Conservation (phyloP, 2,888 invertebrate genomes). For the Atrina japonica region DNA sequence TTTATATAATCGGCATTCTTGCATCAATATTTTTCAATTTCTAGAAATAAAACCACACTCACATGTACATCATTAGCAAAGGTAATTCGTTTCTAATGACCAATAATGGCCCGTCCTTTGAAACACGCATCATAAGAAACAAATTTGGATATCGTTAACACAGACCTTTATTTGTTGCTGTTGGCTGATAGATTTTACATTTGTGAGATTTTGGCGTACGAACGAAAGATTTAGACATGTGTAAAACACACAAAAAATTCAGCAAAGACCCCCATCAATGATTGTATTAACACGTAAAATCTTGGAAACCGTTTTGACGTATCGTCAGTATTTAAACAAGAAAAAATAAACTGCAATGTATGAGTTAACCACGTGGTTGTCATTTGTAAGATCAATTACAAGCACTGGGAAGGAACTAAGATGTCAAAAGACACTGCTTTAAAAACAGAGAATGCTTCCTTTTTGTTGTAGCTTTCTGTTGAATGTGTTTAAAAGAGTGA, state of each 20-base stretch:
- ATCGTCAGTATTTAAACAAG: neutral
- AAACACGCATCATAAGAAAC: neutral
- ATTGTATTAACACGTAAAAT: neutral
- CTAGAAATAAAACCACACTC: neutral
- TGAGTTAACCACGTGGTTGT: constrained; percentile 22
- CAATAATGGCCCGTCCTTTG: constrained; percentile 2
- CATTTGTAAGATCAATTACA: constrained; percentile 31
- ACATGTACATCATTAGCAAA: constrained; percentile 6
- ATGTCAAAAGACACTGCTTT: constrained; percentile 19
- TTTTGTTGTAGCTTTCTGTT: too few relatives aligned
- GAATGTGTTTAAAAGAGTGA: too few relatives aligned
- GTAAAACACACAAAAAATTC: constrained; percentile 1
- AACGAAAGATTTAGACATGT: constrained; percentile 1
- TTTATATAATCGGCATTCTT: too few relatives aligned
- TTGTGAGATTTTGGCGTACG: neutral
- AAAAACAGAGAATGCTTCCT: too few relatives aligned
- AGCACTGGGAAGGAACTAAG: constrained; percentile 29
- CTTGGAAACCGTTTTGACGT: too few relatives aligned
- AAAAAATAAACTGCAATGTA: constrained; percentile 5
- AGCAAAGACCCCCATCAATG: constrained; percentile 10
- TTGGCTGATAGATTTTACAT: constrained; percentile 9
- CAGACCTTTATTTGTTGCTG: constrained; percentile 6
- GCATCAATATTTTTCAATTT: too few relatives aligned
- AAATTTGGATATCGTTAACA: constrained; percentile 9
- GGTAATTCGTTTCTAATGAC: constrained; percentile 8